Evolutionary conservation across 2,797 vertebrate species (phyloP), one percentile per base, ranked within the genome.

Genomic region (Lepidocolaptes lacrymiger): DNA sequence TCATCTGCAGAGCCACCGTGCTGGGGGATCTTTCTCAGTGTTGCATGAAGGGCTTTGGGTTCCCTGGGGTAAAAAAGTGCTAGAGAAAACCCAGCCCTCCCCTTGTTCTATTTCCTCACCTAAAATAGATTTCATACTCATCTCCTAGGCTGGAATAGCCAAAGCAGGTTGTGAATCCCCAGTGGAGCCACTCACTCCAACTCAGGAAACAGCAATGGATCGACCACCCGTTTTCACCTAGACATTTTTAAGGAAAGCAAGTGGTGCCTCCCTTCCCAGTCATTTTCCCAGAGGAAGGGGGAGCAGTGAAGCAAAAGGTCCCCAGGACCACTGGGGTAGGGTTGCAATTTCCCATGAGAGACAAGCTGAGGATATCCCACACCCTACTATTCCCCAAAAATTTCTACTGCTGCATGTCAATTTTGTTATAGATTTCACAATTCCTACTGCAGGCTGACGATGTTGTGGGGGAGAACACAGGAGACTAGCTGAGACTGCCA

Each of bases 21-120:
- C 88, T 85, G 34, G 39, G 93, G 88, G 48, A 85, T 63, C 85
- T 96, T 96, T 90, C 91, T n/a, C 93, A 87, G 67, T 56, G 74
- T 85, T 96, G 91, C 94, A 74, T 93, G 93, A 97, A 97, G 90
- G 91, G 69, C 90, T 96, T 96, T 54, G 85, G 68, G 46, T 10
- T 96, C 91, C 71, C 93, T 85, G 86, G 90, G 69, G 86, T 63
- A n/a, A 88, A 94, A 88, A 90, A 76, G 20, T 64, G 49, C 89
- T 68, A 67, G 56, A 85, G 81, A 93, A 95, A 95, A 56, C 66
- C 83, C 88, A 94, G 43, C 28, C 68, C 41, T 83, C 91, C 48
- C 14, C 61, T 84, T 71, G 37, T 48, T 92, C 75, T 85, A 21
- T 78, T 93, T 94, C 58, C 55, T 88, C 6, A 7, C 58, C 72